Evolutionary conservation across 2,113 vertebrate species (phyloP), one percentile per base, ranked within the genome.

Genomic region (Brienomyrus brachyistius): DNA sequence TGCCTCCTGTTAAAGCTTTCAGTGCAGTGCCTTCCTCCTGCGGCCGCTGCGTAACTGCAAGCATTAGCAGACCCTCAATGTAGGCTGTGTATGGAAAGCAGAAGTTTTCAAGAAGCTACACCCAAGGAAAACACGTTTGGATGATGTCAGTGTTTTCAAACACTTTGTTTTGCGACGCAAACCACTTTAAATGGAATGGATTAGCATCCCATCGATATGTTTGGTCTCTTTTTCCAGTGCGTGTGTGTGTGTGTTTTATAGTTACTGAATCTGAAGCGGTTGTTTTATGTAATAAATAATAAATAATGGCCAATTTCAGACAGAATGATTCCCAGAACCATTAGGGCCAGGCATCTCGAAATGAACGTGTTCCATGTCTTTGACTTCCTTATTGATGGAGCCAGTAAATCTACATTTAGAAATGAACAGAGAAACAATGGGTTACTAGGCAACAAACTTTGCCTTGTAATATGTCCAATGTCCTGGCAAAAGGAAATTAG

Each of bases 401-500:
- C 74, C 3, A 92, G 89, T 93, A 92, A 94, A 94, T 94, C 91
- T 93, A 93, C 93, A 89, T 92, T 92, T 93, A 77, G 91, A 94
- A 94, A 94, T 87, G 93, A 94, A 87, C 56, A 85, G 89, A 90
- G 91, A 92, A 93, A 94, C 92, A 92, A 94, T 90, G 92, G 90
- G 94, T 94, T 93, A 92, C 93, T 92, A 93, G 92, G 92, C 93
- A 93, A 92, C 93, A 91, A 91, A 94, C 92, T 90, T 85, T 51
- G 77, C 91, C 51, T 0, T 8, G 91, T 92, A 94, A 93, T 91
- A 93, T 94, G 94, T 93, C 93, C 92, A 91, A 92, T 94, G 94
- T 93, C 94, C 92, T 94, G 91, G 83, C 91, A 90, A 89, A 91
- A 88, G 92, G 92, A 95, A 95, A 95, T 95, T 31, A 94, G 93